A percentile compares a stretch with the other conserved stretches of the same genome.
Conservation (phyloP, 2,113 vertebrate genomes). For the Hirundichthys speculiger region DNA sequence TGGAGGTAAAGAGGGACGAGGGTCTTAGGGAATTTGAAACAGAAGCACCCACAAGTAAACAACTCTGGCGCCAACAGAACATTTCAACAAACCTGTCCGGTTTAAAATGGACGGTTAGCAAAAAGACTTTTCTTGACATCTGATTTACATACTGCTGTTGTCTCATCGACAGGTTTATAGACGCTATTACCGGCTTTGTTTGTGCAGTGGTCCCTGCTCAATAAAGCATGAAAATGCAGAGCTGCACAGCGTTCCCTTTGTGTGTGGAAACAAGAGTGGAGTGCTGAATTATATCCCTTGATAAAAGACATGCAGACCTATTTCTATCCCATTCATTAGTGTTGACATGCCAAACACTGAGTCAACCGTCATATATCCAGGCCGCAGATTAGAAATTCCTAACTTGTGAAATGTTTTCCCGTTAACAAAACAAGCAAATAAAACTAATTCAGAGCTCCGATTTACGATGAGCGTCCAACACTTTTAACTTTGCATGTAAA, state of each 20-base stretch:
- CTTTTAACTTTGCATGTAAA: neutral
- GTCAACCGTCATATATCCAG: conserved; percentile 26
- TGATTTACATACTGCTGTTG: conserved; percentile 45
- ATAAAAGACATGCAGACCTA: conserved; percentile 65
- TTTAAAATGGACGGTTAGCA: conserved; percentile 14
- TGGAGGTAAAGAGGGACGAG: conserved; percentile 37
- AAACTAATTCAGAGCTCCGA: neutral
- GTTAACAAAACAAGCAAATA: neutral
- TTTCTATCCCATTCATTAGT: conserved; percentile 64
- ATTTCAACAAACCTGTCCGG: conserved; percentile 3
- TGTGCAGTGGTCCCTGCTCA: conserved; percentile 42
- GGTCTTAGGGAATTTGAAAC: conserved; percentile 31
- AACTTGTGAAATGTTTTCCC: conserved; percentile 38
- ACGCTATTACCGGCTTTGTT: conserved; percentile 46
- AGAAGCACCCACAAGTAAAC: conserved; percentile 40
- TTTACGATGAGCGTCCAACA: neutral
- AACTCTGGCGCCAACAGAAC: neutral
- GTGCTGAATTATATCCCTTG: conserved; percentile 66
- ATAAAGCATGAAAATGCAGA: conserved; percentile 66
- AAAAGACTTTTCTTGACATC: conserved; percentile 2
- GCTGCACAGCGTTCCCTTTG: conserved; percentile 72
- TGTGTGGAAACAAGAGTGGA: conserved; percentile 63
- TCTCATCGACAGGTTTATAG: conserved; percentile 46
- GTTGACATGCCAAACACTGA: conserved; percentile 42
- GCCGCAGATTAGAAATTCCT: conserved; percentile 27